Base-by-base conservation (phyloP, 2,113 vertebrate genomes). In the Cisticola juncidis region DNA sequence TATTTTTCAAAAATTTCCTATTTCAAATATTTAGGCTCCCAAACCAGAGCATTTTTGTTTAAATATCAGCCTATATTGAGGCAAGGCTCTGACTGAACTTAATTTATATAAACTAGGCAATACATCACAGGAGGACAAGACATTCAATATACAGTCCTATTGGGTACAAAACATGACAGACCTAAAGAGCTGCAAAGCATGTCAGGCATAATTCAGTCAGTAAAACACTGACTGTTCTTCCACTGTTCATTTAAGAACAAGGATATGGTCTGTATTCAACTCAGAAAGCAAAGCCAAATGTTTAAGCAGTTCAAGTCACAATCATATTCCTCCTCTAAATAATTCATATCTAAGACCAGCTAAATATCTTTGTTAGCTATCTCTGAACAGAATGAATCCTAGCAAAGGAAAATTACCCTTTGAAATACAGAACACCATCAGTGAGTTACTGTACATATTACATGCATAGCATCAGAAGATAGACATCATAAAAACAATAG, bases 361-460 rank as follows among this genome's bases (percentile, higher is more conserved):
- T 65, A 62, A 80, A n/a, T n/a, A 18, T 51, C 66, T 82, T 51
- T 69, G 54, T 65, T 69, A 53, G 29, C 58, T 65, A 64, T 28
- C 54, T 88, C 33, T 42, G 64, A 87, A 78, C 7, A 70, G 60
- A 79, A 86, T 68, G 42, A 88, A 81, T 40, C 35, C 45, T 62
- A 77, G 33, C 25, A 87, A 92, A 76, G 79, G n/a, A 84, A 81
- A 94, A 74, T 21, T 81, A 97, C 40, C 38, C 35, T 92, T 5
- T 64, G 53, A 95, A 86, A 71, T 42, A 93, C 54, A 95, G 57
- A 92, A 70, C 91, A 60, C 50, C 36, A 53, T 40, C 86, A 91
- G 60, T 85, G 90, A 90, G 28, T 80, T 95, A 94, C 74, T 86
- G 70, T 68, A 96, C 89, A 42, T 40, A 80, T 26, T 35, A 69